Evolutionary conservation across 2,888 invertebrate species (phyloP).

Genomic region (Apotomis turbidana): DNA sequence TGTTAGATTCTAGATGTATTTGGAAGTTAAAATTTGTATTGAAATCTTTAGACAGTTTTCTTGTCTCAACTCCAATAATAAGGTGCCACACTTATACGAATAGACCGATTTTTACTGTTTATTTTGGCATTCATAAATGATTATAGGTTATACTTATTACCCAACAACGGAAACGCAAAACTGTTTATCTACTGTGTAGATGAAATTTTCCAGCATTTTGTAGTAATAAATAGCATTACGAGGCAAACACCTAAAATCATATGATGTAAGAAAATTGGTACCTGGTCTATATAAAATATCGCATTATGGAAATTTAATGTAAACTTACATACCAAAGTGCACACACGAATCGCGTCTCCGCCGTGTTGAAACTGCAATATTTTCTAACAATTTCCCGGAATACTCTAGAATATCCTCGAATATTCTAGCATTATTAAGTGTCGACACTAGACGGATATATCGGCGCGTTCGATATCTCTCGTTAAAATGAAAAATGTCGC

Average conservation of each 20-base stretch:
- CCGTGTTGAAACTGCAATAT: conserved; percentile 16
- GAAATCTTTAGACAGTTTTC: no score
- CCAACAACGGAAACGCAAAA: no score
- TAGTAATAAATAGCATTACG: no score
- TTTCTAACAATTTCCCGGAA: conserved; percentile 6
- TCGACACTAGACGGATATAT: conserved; percentile 36
- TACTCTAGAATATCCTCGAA: conserved; percentile 21
- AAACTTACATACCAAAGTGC: background rate
- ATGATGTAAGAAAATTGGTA: background rate
- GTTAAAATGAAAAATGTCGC: conserved; percentile 59
- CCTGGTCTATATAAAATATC: background rate
- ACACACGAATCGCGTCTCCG: conserved; percentile 8
- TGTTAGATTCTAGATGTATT: no score
- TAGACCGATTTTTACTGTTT: no score
- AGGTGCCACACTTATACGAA: no score
- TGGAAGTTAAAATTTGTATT: no score
- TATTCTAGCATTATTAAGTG: conserved; percentile 38
- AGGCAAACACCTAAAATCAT: background rate
- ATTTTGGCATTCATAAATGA: no score
- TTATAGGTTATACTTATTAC: no score
- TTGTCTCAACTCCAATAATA: no score
- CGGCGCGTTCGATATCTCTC: conserved; percentile 45
- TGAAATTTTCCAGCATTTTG: no score
- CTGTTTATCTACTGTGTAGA: no score
- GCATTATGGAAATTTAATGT: background rate